These are phyloP conservation scores for Mionectes olivaceus DNA, from an alignment of 2,797 vertebrate genomes.

Conservation along the genomic window DNA sequence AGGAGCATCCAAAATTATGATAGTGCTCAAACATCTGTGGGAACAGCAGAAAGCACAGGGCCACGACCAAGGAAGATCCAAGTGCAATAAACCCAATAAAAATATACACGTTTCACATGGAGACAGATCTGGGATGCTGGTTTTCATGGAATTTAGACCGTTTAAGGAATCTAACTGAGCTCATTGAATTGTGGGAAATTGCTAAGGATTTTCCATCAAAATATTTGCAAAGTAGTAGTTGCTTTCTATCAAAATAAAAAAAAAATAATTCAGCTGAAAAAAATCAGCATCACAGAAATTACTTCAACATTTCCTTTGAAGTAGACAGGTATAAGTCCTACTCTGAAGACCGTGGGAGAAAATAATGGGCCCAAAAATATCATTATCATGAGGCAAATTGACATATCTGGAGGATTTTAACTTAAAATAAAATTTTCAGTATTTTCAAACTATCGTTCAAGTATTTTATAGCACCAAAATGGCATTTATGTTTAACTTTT, in stretches of 20 bases:
- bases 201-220: constrained; percentile 4
- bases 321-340: not conserved
- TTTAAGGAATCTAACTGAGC: not conserved
- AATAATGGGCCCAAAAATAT: constrained; percentile 30
- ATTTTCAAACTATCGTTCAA: not conserved
- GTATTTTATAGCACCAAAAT: not conserved
- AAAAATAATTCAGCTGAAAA: not conserved
- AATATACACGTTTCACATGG: not conserved
- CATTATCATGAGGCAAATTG: not conserved
- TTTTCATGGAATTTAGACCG: not conserved
- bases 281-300: not conserved
- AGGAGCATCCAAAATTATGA: not conserved
- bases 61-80: not conserved
- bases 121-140: not conserved
- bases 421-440: not conserved
- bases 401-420: not conserved
- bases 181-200: not conserved
- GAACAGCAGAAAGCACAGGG: not conserved
- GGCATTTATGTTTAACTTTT: not conserved
- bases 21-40: not conserved
- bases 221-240: not conserved
- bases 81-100: not conserved
- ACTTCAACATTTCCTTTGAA: constrained; percentile 20
- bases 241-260: not conserved
- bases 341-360: not conserved